Evolutionary conservation across 2,888 invertebrate genomes (phyloP), one percentile per base, ranked within the genome.

Genomic region (Subacronicta megacephala): DNA sequence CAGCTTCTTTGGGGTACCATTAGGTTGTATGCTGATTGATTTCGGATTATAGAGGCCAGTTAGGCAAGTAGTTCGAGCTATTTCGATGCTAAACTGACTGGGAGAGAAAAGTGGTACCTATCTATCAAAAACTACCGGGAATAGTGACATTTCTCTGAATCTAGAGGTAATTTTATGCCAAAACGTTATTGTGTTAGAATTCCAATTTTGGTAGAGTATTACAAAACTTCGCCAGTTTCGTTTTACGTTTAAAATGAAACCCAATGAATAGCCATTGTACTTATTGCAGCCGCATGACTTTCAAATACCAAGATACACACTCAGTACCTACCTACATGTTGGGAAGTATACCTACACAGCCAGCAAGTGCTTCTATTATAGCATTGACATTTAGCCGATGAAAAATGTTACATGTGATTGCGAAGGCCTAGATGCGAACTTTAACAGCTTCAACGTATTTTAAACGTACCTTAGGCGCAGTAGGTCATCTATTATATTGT

Each of bases 21-120:
- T 73, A 73, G 15, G 58, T 54, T 51, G 55, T 33, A 61, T 47
- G 75, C 36, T 76, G 75, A 75, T 60, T 55, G 75, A 75, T 61
- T 72, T 62, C 57, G 12, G 58, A 52, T 67, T 60, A 38, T 54
- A 41, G 43, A 52, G 42, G 38, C 54, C 38, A 29, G n/a, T 49
- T 58, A 31, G 17, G 10, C 54, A 23, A 61, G 33, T 53, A 16
- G 20, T 62, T 44, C 47, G 40, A 18, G 12, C 35, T 63, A 57
- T 63, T 43, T 54, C 35, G 42, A 37, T 37, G 46, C 45, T 7
- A 29, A 60, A 60, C 33, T 44, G 7, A 5, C 40, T 47, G 2
- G 9, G 2, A 31, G 4, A 12, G 6, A 29, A 37, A 31, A 37
- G 37, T 42, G 17, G n/a, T 16, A 5, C 10, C n/a, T 6, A 1